phyloP scores from a whole-genome alignment of 1,140 invertebrate species.

The Anadara kagoshimensis region DNA sequence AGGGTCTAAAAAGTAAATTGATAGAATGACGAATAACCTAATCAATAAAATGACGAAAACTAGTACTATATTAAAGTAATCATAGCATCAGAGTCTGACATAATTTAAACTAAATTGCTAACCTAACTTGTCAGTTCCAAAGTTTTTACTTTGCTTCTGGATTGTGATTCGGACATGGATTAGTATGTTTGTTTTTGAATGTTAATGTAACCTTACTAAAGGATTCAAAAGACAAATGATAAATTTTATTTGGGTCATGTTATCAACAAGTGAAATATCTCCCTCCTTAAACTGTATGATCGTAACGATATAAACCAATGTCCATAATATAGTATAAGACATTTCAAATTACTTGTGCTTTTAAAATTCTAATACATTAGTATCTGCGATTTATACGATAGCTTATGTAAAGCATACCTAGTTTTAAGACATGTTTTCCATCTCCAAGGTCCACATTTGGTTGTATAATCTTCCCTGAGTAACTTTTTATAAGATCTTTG shows the following conservation, averaged over 20 bases:
- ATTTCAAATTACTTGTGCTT: not conserved
- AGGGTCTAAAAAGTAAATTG: not conserved
- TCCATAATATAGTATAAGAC: not conserved
- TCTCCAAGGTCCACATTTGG: conserved; percentile 54
- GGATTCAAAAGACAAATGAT: not conserved
- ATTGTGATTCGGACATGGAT: too few species aligned
- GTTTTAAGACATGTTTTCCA: conserved; percentile 56
- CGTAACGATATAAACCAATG: not conserved
- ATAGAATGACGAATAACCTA: not conserved
- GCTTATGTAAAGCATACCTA: conserved; percentile 35
- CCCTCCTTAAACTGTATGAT: too few species aligned
- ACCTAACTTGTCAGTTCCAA: too few species aligned
- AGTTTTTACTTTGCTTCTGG: too few species aligned
- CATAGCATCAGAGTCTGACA: too few species aligned
- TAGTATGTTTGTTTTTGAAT: too few species aligned
- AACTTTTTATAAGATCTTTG: conserved; percentile 47
- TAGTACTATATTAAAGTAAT: not conserved
- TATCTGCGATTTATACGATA: not conserved
- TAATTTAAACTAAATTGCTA: not conserved
- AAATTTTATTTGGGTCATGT: not conserved
- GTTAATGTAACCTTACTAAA: not conserved
- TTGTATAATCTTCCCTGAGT: conserved; percentile 45
- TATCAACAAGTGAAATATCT: not conserved
- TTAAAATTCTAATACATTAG: not conserved
- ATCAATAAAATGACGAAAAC: not conserved